Evolutionary conservation across 1,140 invertebrate genomes (phyloP), one percentile per base, ranked within the genome.

Genomic region (Drosophila sproati): DNA sequence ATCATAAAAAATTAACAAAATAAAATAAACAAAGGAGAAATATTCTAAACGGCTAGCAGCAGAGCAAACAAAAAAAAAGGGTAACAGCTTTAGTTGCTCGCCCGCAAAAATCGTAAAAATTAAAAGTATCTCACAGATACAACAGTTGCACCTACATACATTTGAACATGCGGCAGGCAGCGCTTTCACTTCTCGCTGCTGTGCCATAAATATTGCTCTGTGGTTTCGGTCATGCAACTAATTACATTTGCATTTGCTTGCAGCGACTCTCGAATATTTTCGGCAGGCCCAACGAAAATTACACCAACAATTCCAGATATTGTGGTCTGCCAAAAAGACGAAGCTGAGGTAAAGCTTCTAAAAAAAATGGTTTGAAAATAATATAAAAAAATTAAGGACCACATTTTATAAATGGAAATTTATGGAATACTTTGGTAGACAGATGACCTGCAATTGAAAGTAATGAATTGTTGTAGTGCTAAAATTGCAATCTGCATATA

Each of bases 1-100:
- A 82, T 82, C 82, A 87, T 87, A 87, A 82, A 87, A 87, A 87
- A 86, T 86, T 86, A 82, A 86, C 82, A 86, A 86, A 86, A 86
- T 66, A 64, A 73, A 64, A 76, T 85, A 60, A 81, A 75, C 64
- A 63, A 79, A 31, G 31, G 67, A 69, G 64, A 76, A 87, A 81
- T 87, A 82, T 87, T 87, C 82, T 86, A 86, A 86, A 56, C 82
- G 71, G 48, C 54, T 47, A 52, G 8, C 51, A 55, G 7, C 20
- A 34, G 29, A 0, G 32, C 10, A 5, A 54, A 20, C 5, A 34
- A 35, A n/a, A 60, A 37, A 64, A 85, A 77, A 79, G 81, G 66
- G 64, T 64, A 71, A 69, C 66, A 76, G 20, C 20, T 79, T 74
- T 75, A 85, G 75, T 69, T 73, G 39, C 57, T 76, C 78, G 76